phyloP scores from a whole-genome alignment of 1,140 invertebrate genomes.

The Zelostemma sp. region DNA sequence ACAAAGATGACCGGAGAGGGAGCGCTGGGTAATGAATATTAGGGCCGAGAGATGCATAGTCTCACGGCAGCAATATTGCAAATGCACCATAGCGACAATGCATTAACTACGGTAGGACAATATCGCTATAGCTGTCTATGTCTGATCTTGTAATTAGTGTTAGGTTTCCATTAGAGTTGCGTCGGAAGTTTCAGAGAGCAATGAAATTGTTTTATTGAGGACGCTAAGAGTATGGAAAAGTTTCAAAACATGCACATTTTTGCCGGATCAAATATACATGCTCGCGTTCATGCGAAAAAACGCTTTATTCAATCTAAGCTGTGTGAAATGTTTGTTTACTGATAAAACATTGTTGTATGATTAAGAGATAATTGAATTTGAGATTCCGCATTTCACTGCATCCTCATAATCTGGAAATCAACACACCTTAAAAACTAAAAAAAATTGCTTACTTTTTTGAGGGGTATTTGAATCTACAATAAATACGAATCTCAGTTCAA shows the following conservation, averaged over 20 bases:
- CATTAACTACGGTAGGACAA: constrained; percentile 21
- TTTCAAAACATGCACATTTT: neutral
- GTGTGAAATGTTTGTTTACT: no score
- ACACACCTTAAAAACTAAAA: no score
- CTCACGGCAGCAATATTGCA: constrained; percentile 17
- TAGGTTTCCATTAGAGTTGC: constrained; percentile 25
- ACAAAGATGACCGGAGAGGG: neutral
- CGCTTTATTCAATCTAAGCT: no score
- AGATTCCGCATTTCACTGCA: no score
- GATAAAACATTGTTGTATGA: no score
- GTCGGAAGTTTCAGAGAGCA: constrained; percentile 18
- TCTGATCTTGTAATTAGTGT: constrained; percentile 28
- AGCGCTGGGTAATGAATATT: neutral
- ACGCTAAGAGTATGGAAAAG: neutral
- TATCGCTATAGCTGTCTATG: constrained; percentile 17
- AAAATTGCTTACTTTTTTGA: no score
- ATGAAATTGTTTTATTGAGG: constrained; percentile 16
- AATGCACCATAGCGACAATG: constrained; percentile 27
- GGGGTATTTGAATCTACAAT: no score
- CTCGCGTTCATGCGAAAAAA: no score
- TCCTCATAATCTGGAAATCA: no score
- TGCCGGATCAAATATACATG: no score
- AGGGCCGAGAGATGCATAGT: constrained; percentile 6
- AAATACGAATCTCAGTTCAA: no score
- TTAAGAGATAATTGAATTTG: no score